Percentiles rank a stretch among this genome's conserved stretches.
Conservation (phyloP, 2,888 invertebrate genomes). For the Oligia fasciuncula region DNA sequence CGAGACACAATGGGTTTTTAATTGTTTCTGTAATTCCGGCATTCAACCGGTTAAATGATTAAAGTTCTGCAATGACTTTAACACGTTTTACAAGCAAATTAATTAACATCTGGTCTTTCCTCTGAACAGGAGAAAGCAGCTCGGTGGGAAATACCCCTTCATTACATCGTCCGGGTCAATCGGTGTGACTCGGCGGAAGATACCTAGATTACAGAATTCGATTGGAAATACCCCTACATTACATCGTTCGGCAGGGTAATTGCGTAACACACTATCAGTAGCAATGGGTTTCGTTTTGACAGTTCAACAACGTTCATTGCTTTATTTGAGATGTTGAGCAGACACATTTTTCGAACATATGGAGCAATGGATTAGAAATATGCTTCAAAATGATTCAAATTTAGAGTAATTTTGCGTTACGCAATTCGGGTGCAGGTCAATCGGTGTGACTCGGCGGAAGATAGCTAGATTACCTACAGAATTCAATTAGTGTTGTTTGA, state of each 20-base stretch:
- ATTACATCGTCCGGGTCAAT: constrained; percentile 17
- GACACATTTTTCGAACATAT: too few species aligned
- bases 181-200: neutral
- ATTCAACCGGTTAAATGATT: neutral
- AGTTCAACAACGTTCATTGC: too few species aligned
- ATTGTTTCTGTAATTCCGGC: too few species aligned
- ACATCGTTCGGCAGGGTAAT: too few species aligned
- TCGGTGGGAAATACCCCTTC: constrained; percentile 20
- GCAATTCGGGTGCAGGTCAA: neutral
- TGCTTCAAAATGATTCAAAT: too few species aligned
- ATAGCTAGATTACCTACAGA: neutral
- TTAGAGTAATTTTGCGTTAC: too few species aligned
- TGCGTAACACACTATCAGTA: too few species aligned
- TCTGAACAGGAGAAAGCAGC: constrained; percentile 7
- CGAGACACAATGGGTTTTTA: too few species aligned
- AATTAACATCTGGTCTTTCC: constrained; percentile 37
- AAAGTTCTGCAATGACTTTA: neutral
- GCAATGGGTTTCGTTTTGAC: too few species aligned
- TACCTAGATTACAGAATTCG: neutral
- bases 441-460: neutral
- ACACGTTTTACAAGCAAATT: constrained; percentile 5
- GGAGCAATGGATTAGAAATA: too few species aligned
- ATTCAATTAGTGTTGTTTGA: neutral
- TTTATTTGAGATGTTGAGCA: too few species aligned
- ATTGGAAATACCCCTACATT: neutral